Percentiles rank a stretch among this genome's conserved stretches.
Evolutionary conservation across 2,797 vertebrate species (phyloP).

Genomic region (Periparus ater): DNA sequence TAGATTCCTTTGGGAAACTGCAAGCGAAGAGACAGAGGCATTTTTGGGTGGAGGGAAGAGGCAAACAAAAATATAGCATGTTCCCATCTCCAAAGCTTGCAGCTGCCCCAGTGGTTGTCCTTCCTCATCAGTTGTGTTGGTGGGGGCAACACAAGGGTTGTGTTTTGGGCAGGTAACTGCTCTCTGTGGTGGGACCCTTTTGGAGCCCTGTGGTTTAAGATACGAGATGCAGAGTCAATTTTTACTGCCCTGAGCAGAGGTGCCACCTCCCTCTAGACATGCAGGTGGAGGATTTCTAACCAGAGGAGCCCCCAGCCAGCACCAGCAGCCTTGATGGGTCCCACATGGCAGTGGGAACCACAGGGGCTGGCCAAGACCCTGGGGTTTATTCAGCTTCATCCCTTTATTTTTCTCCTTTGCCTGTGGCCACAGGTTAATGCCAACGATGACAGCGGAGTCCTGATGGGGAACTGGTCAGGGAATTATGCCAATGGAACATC

Average conservation of each 20-base stretch:
- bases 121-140: background rate
- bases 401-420: background rate
- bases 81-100: background rate
- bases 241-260: rapidly evolving
- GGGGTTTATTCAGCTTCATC: background rate
- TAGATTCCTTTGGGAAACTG: background rate
- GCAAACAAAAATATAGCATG: background rate
- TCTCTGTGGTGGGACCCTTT: background rate
- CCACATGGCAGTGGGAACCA: background rate
- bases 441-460: conserved; percentile 50
- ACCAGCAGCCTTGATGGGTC: background rate
- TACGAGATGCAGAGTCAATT: background rate
- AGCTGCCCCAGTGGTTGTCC: background rate
- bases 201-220: background rate
- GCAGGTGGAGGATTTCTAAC: background rate
- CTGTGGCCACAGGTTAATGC: conserved; percentile 64
- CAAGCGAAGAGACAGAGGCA: background rate
- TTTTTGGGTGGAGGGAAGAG: background rate
- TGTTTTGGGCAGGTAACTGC: background rate
- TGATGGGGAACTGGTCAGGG: conserved; percentile 73
- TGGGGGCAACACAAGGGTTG: background rate
- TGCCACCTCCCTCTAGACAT: background rate
- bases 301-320: background rate
- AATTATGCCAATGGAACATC: conserved; percentile 16
- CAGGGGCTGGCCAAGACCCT: background rate